These are phyloP conservation scores for Ianthella basta DNA, from an alignment of 37 sponge, comb jelly and placozoan species.

Conservation along the genomic window DNA sequence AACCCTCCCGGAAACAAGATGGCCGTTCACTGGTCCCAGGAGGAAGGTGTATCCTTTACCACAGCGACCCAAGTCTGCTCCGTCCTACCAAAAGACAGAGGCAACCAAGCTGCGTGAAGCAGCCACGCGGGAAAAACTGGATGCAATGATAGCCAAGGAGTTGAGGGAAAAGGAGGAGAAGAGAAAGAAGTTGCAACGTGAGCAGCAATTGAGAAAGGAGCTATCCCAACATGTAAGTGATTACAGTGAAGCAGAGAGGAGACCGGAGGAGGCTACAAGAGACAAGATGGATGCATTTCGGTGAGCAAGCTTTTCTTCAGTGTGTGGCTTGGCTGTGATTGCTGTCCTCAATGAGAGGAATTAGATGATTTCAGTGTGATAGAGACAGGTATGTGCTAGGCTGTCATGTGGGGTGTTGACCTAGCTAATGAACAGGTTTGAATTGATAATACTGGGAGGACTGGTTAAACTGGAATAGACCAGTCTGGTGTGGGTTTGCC, in stretches of 20 bases:
- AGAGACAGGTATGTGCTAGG: no score
- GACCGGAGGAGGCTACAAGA: slow-evolving; percentile 24
- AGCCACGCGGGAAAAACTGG: slow-evolving; percentile 50
- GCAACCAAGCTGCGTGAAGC: slow-evolving; percentile 41
- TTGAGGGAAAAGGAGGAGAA: slow-evolving; percentile 32
- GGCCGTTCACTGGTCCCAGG: slow-evolving; percentile 37
- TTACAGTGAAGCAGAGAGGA: slow-evolving; percentile 47
- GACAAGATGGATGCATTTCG: neutral
- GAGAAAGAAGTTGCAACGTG: slow-evolving; percentile 16
- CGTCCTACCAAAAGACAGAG: slow-evolving; percentile 40
- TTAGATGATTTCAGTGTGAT: no score
- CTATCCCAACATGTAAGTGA: slow-evolving; percentile 54
- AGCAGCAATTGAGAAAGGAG: slow-evolving; percentile 30
- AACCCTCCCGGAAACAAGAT: slow-evolving; percentile 39
- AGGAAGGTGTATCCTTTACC: neutral
- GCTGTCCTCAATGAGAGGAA: no score
- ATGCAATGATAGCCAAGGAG: slow-evolving; percentile 20
- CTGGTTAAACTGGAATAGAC: no score
- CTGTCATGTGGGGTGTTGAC: no score
- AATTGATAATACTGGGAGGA: no score
- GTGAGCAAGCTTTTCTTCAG: neutral
- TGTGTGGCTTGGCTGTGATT: no score
- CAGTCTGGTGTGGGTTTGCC: no score
- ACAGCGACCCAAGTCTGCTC: slow-evolving; percentile 21
- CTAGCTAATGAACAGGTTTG: no score